phyloP scores from a whole-genome alignment of 2,888 invertebrate species.

The Tetranychus truncatus region DNA sequence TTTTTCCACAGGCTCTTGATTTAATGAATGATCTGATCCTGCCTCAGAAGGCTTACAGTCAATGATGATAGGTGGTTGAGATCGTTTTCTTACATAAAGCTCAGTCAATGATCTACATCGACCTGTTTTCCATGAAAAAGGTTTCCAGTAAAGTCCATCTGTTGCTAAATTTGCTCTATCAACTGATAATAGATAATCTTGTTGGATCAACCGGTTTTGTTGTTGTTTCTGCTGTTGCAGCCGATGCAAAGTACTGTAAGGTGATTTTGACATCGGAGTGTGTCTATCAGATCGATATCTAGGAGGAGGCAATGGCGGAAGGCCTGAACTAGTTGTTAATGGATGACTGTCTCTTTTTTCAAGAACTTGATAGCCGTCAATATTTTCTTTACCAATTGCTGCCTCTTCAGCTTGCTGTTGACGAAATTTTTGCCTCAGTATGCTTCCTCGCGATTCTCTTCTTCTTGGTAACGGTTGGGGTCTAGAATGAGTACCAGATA shows the following conservation, averaged over 20 bases:
- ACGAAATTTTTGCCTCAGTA: not conserved
- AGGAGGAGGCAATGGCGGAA: not conserved
- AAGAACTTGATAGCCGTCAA: not conserved
- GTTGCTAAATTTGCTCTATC: constrained; percentile 10
- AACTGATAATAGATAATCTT: not conserved
- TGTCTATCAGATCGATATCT: not conserved
- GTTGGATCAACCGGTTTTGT: not conserved
- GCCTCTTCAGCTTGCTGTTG: not conserved
- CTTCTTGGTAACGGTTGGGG: not conserved
- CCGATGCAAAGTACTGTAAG: not conserved
- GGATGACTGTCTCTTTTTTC: not conserved
- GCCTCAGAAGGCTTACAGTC: not conserved
- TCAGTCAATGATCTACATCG: constrained; percentile 25
- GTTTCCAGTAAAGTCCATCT: constrained; percentile 18
- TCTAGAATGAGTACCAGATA: not conserved
- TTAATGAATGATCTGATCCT: not conserved
- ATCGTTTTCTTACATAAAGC: constrained; percentile 23
- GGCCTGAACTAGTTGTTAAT: not conserved
- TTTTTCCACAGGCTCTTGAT: constrained; percentile 1
- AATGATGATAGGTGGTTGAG: constrained; percentile 10
- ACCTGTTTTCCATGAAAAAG: constrained; percentile 20
- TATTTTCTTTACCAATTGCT: not conserved
- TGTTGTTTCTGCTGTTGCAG: not conserved
- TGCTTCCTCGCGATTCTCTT: not conserved
- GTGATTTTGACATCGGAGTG: not conserved